These are phyloP conservation scores for Delia radicum DNA, from an alignment of 1,140 invertebrate genomes.

Conservation along the genomic window DNA sequence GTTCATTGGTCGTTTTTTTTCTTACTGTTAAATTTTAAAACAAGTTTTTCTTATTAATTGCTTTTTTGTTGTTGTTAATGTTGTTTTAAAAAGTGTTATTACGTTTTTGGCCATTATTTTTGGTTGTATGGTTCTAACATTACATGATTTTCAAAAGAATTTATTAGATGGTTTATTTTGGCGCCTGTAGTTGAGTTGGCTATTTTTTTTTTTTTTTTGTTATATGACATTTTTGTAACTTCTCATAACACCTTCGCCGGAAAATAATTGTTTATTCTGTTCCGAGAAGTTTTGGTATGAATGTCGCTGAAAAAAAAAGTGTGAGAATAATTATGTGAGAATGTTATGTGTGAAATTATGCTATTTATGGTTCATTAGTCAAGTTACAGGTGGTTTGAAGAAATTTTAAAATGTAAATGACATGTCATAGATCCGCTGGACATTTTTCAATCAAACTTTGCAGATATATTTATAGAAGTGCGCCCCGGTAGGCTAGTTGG, in stretches of 20 bases:
- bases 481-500: too few relatives aligned
- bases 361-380: background rate
- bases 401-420: too few relatives aligned
- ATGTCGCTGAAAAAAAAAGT: background rate
- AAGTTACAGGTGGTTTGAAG: background rate
- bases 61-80: background rate
- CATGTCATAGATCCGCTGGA: too few relatives aligned
- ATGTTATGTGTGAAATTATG: background rate
- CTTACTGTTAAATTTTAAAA: background rate
- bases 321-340: conserved; percentile 14
- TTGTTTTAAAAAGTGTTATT: background rate
- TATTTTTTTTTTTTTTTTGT: background rate
- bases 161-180: background rate
- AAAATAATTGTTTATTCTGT: background rate
- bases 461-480: too few relatives aligned
- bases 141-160: conserved; percentile 12
- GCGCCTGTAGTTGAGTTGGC: background rate
- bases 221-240: background rate
- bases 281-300: background rate
- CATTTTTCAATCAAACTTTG: too few relatives aligned
- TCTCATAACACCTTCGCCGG: conserved; percentile 9
- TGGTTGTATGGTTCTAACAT: background rate
- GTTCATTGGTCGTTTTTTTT: background rate
- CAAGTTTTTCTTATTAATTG: conserved; percentile 10
- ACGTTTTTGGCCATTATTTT: background rate